A percentile compares a stretch with the other conserved stretches of the same genome.
phyloP scores from a whole-genome alignment of 1,140 invertebrate species.

The Pantala flavescens region DNA sequence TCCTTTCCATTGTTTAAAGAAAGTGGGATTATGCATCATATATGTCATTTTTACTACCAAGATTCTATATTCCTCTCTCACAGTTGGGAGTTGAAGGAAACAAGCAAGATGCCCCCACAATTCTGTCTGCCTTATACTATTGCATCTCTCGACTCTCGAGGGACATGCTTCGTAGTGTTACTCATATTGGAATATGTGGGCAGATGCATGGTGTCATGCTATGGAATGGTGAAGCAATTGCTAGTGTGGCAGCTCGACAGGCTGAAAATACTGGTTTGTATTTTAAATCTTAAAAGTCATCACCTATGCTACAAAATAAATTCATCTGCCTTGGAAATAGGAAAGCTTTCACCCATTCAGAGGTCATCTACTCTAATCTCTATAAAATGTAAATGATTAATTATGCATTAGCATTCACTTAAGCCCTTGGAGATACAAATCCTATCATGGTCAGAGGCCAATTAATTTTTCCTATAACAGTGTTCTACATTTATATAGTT shows the following conservation, averaged over 20 bases:
- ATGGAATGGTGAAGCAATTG: slow-evolving; percentile 45
- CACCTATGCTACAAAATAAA: too few relatives aligned
- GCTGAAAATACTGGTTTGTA: not conserved
- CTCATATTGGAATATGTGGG: slow-evolving; percentile 62
- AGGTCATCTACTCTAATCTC: not conserved
- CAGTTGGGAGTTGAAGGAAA: slow-evolving; percentile 47
- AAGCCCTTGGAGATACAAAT: too few relatives aligned
- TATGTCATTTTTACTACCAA: too few relatives aligned
- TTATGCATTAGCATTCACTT: too few relatives aligned
- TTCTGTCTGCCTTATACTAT: slow-evolving; percentile 62
- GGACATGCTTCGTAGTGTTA: slow-evolving; percentile 54
- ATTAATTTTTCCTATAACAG: too few relatives aligned
- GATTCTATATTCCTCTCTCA: not conserved
- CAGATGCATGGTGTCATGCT: slow-evolving; percentile 84
- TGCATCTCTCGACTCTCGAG: slow-evolving; percentile 62
- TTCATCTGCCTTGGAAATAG: too few relatives aligned
- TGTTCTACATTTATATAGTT: too few relatives aligned
- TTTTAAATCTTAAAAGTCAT: too few relatives aligned
- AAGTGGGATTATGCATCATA: too few relatives aligned
- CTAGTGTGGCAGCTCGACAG: not conserved
- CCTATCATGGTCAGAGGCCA: too few relatives aligned
- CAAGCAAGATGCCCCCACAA: slow-evolving; percentile 72
- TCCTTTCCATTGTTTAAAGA: too few relatives aligned
- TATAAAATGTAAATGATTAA: slow-evolving; percentile 37
- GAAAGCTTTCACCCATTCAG: not conserved